These are phyloP conservation scores for Proctacanthus coquilletti DNA, from an alignment of 1,140 invertebrate species.

Conservation along the genomic window DNA sequence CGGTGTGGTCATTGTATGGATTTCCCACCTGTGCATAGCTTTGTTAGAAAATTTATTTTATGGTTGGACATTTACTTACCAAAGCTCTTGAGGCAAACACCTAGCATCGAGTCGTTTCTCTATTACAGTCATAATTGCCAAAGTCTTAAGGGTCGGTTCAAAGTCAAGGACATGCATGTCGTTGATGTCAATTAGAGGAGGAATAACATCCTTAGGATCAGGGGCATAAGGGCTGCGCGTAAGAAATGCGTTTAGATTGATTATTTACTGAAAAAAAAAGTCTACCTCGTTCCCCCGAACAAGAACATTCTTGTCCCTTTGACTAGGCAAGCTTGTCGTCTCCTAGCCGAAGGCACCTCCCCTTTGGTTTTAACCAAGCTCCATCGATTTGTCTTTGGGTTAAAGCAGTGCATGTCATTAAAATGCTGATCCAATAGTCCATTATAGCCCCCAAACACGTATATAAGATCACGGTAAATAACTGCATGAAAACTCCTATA, in stretches of 20 bases:
- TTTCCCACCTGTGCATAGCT: slow-evolving; percentile 31
- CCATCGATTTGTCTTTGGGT: slow-evolving; percentile 45
- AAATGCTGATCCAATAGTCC: slow-evolving; percentile 56
- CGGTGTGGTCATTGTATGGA: slow-evolving; percentile 33
- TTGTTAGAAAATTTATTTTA: slow-evolving; percentile 4
- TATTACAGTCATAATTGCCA: slow-evolving; percentile 46
- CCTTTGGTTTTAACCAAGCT: slow-evolving; percentile 41
- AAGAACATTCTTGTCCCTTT: slow-evolving; percentile 55
- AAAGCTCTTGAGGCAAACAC: slow-evolving; percentile 42
- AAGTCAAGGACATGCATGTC: slow-evolving; percentile 64
- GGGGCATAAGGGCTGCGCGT: not conserved
- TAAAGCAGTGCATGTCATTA: slow-evolving; percentile 64
- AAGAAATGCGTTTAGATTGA: too few species aligned
- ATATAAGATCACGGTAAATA: slow-evolving; percentile 57
- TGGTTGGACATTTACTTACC: slow-evolving; percentile 27
- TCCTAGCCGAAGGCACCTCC: slow-evolving; percentile 44
- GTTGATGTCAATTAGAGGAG: slow-evolving; percentile 52
- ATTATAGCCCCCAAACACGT: slow-evolving; percentile 81
- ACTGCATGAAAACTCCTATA: slow-evolving; percentile 35
- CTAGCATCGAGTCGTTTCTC: slow-evolving; percentile 44
- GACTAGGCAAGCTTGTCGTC: slow-evolving; percentile 64
- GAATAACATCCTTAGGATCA: slow-evolving; percentile 4
- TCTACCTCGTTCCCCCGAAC: slow-evolving; percentile 72
- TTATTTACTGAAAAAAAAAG: not conserved
- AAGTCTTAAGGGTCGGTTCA: slow-evolving; percentile 49